Evolutionary conservation across 2,113 vertebrate species (phyloP), one percentile per base, ranked within the genome.

Genomic region (Heterochromis multidens): DNA sequence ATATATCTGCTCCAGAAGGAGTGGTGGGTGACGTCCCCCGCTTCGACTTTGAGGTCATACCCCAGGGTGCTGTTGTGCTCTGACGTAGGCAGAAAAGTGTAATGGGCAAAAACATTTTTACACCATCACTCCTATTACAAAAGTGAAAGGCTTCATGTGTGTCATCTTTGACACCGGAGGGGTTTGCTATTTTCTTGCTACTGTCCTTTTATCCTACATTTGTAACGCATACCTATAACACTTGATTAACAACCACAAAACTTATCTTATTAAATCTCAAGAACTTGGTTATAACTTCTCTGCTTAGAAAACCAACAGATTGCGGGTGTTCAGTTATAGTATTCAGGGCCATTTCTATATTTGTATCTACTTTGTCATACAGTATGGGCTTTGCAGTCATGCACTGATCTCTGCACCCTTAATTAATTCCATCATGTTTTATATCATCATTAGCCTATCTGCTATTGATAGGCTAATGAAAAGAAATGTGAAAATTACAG

Each of bases 21-120:
- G 58, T 63, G 6, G 54, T 6, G 16, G 58, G 79, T 25, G n/a
- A 29, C n/a, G 43, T 83, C 65, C 81, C 83, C 61, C 12, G 40
- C 86, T 77, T 87, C 3, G 77, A 82, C 61, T 89, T 91, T 87
- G 80, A 90, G 78, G 70, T 37, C 37, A 77, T 65, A 6, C 83
- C 80, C 31, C 52, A 52, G 33, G 72, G 77, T 46, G 49, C 49
- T 3, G 82, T 60, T 78, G 57, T 62, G 60, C 78, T 63, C 40
- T 27, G 52, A 58, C 35, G 46, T 56, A 84, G 37, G 58, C 35
- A 63, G 52, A 79, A 27, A 5, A 49, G 58, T 21, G 8, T 67
- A 74, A 87, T 46, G 21, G 76, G 74, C 54, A 21, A 60, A 88
- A 80, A 80, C 60, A 49, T 25, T 77, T 77, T 57, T 35, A 17